A percentile compares a stretch with the other conserved stretches of the same genome.
Evolutionary conservation across 2,888 invertebrate species (phyloP).

Genomic region (Pristionchus fissidentatus): DNA sequence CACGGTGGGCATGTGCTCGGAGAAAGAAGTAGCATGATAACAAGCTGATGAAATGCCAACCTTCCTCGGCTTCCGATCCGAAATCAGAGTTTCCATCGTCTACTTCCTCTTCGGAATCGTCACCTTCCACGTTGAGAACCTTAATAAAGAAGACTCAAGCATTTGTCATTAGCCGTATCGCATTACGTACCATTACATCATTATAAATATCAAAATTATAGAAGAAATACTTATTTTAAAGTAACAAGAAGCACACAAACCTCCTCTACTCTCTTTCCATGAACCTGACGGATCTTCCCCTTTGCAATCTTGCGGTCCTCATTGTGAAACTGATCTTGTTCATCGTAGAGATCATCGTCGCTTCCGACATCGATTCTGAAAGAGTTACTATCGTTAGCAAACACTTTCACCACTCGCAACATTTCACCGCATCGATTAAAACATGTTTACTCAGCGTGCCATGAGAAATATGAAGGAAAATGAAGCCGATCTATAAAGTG

Average conservation of each 20-base stretch:
- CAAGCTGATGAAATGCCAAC: slow-evolving; percentile 6
- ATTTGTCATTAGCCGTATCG: not conserved
- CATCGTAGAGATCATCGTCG: slow-evolving; percentile 68
- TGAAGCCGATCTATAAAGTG: not conserved
- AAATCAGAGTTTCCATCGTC: slow-evolving; percentile 50
- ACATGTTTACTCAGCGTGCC: not conserved
- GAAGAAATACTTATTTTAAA: too few species aligned
- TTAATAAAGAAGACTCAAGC: slow-evolving; percentile 42
- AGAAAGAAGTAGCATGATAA: not conserved
- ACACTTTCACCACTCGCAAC: not conserved
- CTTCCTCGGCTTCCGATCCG: slow-evolving; percentile 21
- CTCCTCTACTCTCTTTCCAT: slow-evolving; percentile 47
- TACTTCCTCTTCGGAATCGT: slow-evolving; percentile 58
- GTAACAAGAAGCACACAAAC: not conserved
- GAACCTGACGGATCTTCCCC: slow-evolving; percentile 32
- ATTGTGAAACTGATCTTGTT: slow-evolving; percentile 67
- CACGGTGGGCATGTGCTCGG: slow-evolving; percentile 24
- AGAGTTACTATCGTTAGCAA: not conserved
- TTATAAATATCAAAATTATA: not conserved
- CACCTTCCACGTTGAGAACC: slow-evolving; percentile 68
- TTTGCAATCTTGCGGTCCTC: slow-evolving; percentile 54
- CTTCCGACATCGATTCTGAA: slow-evolving; percentile 57
- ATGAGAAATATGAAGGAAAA: not conserved
- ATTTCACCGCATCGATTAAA: not conserved
- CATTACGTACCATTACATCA: not conserved